These are phyloP conservation scores for Axis porcinus DNA, from an alignment of 2,113 vertebrate genomes.

Conservation along the genomic window DNA sequence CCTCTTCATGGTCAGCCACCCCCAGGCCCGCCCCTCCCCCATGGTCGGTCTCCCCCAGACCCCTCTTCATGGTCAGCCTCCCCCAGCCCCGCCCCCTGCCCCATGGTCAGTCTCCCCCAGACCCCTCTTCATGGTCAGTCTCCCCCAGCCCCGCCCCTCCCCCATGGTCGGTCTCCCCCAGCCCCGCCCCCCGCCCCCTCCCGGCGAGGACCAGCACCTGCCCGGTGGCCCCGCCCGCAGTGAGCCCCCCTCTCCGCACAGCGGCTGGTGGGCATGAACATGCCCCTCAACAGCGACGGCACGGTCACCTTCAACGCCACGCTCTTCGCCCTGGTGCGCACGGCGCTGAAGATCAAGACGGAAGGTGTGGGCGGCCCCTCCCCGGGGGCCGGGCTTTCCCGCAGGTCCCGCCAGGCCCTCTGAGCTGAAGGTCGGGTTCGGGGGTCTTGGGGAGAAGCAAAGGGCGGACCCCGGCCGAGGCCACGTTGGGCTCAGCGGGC, in stretches of 20 bases:
- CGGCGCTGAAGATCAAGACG: conserved; percentile 98
- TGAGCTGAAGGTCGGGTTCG: background rate
- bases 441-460: background rate
- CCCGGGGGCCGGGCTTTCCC: background rate
- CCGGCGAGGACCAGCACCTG: background rate
- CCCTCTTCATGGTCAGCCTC: too few relatives aligned
- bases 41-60: too few relatives aligned
- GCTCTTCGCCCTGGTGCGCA: conserved; percentile 95
- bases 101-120: too few relatives aligned
- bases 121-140: too few relatives aligned
- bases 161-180: too few relatives aligned
- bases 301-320: conserved; percentile 98
- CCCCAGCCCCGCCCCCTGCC: too few relatives aligned
- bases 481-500: background rate
- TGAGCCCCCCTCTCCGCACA: conserved; percentile 52
- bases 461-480: background rate
- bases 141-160: too few relatives aligned
- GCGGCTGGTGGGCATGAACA: conserved; percentile 98
- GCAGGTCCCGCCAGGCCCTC: background rate
- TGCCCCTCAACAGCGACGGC: conserved; percentile 97
- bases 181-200: background rate
- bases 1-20: too few relatives aligned
- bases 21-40: too few relatives aligned
- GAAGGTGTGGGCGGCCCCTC: conserved; percentile 84
- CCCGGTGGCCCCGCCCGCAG: background rate